Conservation (phyloP, 1,140 invertebrate genomes). For the Tetranychus cinnabarinus region DNA sequence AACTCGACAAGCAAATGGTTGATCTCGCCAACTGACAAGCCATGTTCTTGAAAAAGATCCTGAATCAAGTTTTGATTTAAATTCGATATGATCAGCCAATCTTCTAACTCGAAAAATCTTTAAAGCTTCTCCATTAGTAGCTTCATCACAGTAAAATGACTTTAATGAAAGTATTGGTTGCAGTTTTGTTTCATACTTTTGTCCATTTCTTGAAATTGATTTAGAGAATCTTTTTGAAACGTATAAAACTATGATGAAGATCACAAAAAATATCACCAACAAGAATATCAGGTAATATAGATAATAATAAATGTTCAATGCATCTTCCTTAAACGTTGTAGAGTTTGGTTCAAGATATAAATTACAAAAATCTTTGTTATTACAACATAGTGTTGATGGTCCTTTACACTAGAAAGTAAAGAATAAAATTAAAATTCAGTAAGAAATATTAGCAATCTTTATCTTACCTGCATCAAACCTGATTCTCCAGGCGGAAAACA, state of each 20-base stretch:
- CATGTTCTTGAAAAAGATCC: conserved; percentile 85
- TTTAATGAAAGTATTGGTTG: background rate
- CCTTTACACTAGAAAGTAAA: background rate
- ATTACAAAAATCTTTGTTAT: background rate
- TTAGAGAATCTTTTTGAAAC: background rate
- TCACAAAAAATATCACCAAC: background rate
- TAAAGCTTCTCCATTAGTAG: background rate
- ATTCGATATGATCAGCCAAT: conserved; percentile 17
- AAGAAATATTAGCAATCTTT: background rate
- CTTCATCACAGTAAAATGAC: background rate
- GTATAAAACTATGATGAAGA: background rate
- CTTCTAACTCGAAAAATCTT: conserved; percentile 16
- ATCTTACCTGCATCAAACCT: conserved; percentile 50
- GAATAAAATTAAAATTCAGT: conserved; percentile 22
- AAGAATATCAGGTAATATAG: background rate
- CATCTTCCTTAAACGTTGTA: background rate
- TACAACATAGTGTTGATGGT: background rate
- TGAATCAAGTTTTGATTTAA: conserved; percentile 52
- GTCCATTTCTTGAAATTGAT: background rate
- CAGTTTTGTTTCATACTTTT: background rate
- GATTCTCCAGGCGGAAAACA: conserved; percentile 64
- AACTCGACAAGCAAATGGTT: conserved; percentile 57
- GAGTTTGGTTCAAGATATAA: background rate
- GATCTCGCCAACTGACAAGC: conserved; percentile 53
- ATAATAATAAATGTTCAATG: background rate